Evolutionary conservation across 2,797 vertebrate species (phyloP), one percentile per base, ranked within the genome.

Genomic region (Melanotaenia parkinsoni): DNA sequence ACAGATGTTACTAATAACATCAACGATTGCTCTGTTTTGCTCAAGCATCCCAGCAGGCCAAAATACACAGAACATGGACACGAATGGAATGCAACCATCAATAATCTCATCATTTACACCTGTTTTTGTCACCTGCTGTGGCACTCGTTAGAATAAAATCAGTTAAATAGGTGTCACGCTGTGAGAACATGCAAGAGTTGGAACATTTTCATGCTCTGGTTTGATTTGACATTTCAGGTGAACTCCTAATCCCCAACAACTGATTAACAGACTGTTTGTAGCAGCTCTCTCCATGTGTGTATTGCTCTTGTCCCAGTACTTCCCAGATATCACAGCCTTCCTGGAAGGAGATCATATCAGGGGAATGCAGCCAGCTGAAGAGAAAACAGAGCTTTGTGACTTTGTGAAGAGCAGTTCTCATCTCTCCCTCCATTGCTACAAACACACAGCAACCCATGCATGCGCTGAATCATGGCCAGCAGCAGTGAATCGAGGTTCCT

Each of bases 401-500:
- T 76, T 30, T 28, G 26, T 56, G 43, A 65, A 47, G 53, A 68
- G 63, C 59, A 58, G 26, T 67, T 60, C 63, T 33, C 5, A n/a
- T 10, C 56, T 64, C n/a, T 61, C 28, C n/a, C 38, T 57, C 57
- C 30, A 16, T 16, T 24, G 26, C 26, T 47, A n/a, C 45, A 47
- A n/a, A 33, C 64, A 57, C 37, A 54, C 43, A 57, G 35, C 51
- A n/a, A 10, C 13, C 9, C 35, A 18, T 45, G 60, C 70, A 71
- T 47, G 40, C 58, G 66, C 45, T 58, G 43, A 79, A 35, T 79
- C 68, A 83, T 16, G 51, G 62, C 26, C 67, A 51, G 63, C 10
- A 9, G 79, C 6, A 32, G 65, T 75, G 71, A 89, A 71, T 88
- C 93, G 89, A 88, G 79, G 90, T 89, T 86, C 76, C 84, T 86